These are phyloP conservation scores for Drosophila gaucha DNA, from an alignment of 2,888 invertebrate species.

Conservation along the genomic window DNA sequence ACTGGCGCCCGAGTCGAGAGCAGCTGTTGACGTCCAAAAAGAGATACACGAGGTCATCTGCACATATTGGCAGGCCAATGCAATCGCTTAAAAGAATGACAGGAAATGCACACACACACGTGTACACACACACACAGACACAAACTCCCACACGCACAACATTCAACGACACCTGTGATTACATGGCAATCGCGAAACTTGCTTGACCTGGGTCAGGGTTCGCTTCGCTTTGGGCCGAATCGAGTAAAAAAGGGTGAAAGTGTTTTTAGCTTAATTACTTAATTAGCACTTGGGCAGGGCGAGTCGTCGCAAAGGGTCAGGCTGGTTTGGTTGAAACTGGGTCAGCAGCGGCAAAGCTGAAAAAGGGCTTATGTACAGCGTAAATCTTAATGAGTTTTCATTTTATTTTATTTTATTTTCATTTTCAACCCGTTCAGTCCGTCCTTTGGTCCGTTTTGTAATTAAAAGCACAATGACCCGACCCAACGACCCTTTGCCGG, in stretches of 20 bases:
- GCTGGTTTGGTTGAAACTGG: conserved; percentile 48
- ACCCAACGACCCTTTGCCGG: conserved; percentile 45
- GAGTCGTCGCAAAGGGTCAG: conserved; percentile 50
- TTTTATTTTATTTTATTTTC: conserved; percentile 40
- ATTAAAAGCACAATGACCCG: conserved; percentile 80
- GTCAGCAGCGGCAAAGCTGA: conserved; percentile 58
- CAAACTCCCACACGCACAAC: conserved; percentile 4
- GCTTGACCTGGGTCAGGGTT: conserved; percentile 72
- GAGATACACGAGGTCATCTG: conserved; percentile 39
- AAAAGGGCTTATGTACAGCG: conserved; percentile 47
- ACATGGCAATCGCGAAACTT: conserved; percentile 18
- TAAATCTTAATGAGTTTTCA: conserved; percentile 75
- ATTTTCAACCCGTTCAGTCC: conserved; percentile 17
- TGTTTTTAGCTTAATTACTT: conserved; percentile 70
- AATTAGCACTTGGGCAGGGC: conserved; percentile 56
- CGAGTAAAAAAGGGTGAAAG: conserved; percentile 53
- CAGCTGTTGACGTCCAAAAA: conserved; percentile 40
- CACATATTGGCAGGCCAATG: conserved; percentile 37
- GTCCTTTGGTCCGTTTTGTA: conserved; percentile 54
- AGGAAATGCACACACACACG: conserved; percentile 60
- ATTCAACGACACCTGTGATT: conserved; percentile 47
- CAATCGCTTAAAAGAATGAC: conserved; percentile 62
- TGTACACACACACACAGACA: conserved; percentile 21
- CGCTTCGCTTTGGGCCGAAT: conserved; percentile 19
- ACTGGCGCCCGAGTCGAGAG: conserved; percentile 33